phyloP scores from a whole-genome alignment of 2,888 invertebrate genomes.

The Phaedon cochleariae region DNA sequence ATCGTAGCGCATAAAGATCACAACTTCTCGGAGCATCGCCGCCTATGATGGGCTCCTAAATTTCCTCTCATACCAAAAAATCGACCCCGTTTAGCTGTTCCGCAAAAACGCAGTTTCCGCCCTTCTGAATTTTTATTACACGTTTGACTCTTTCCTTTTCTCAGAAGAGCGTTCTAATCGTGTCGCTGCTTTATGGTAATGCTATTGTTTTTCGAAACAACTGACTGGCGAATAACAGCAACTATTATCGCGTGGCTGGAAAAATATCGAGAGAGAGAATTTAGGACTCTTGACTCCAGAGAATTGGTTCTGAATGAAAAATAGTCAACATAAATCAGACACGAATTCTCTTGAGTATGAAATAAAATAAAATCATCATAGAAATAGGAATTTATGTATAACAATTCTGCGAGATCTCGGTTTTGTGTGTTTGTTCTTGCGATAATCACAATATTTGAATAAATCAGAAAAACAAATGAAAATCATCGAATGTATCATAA shows the following conservation, averaged over 20 bases:
- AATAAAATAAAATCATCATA: too few species aligned
- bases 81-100: constrained; percentile 35
- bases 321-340: too few species aligned
- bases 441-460: too few species aligned
- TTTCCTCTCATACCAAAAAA: constrained; percentile 32
- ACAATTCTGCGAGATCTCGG: too few species aligned
- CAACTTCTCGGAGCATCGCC: not conserved
- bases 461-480: too few species aligned
- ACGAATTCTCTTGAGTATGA: too few species aligned
- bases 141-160: constrained; percentile 17
- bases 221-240: constrained; percentile 31
- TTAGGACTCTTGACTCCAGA: too few species aligned
- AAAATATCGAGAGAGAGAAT: not conserved
- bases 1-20: too few species aligned
- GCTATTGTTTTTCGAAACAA: constrained; percentile 37
- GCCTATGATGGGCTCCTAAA: not conserved
- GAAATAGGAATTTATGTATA: too few species aligned
- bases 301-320: too few species aligned
- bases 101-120: constrained; percentile 33
- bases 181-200: constrained; percentile 36
- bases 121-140: constrained; percentile 31
- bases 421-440: too few species aligned
- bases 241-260: constrained; percentile 18
- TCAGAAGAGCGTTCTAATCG: constrained; percentile 26
- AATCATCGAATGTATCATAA: too few species aligned